Base-by-base conservation (phyloP, 2,797 vertebrate genomes). In the Anguilla pacifica region DNA sequence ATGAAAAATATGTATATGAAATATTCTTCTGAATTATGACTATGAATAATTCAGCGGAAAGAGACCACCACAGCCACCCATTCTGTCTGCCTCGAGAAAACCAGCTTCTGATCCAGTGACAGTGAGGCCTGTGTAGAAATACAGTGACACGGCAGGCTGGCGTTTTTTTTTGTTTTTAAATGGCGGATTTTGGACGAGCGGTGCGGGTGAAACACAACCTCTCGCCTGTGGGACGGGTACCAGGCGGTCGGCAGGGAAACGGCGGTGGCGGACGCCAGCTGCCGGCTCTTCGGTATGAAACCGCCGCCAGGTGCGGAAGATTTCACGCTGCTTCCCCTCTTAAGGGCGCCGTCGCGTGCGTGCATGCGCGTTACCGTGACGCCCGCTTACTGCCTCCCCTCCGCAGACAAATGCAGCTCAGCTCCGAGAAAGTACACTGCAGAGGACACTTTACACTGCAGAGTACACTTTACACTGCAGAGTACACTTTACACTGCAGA, bases 221-320 rank as follows among this genome's bases (percentile, higher is more conserved):
- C 7, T 7, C 77, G 1, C 4, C 1, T 0, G 19, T 2, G 31
- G 55, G 55, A 22, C 35, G 53, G 46, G 6, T 64, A 17, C 9
- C 25, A 43, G n/a, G 11, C 43, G 43, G 85, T 11, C 0, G 64
- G 85, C 61, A 9, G 85, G 49, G 85, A 28, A 3, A 51, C 64
- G 3, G 39, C 61, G 11, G 53, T 3, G 49, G 64, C 9, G n/a
- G 70, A 31, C 28, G 2, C 17, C 46, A 74, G 87, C 25, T 57
- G 82, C 82, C n/a, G 53, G 28, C 51, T 28, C 77, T 25, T 81
- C 2, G 22, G 17, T 70, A 46, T 5, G 25, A 67, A 84, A 46
- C 49, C 28, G n/a, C 59, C 61, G 28, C 86, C 79, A 86, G 85
- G 79, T 83, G 59, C 61, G 35, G 81, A 31, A 19, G 49, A 67